Base-by-base conservation (phyloP, 2,888 invertebrate species). In the Epirrita christyi region DNA sequence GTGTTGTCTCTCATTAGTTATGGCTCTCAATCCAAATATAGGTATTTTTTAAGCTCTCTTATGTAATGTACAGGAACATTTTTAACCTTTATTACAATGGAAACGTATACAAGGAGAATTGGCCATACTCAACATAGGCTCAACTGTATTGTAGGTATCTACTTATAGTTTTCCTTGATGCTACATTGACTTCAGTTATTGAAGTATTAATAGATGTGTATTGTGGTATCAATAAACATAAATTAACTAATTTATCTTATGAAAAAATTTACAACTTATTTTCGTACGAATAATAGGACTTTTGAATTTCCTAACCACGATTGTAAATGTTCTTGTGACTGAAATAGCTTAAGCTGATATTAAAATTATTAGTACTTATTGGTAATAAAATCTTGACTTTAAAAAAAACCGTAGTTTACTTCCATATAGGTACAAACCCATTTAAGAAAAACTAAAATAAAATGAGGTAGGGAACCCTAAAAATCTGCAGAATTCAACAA, bases 11-110 rank as follows among this genome's bases (percentile, higher is more conserved):
- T 43, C 11, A 27, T 42, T 38, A 21, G 14, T 29, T 28, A 55
- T 61, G 56, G 64, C 65, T 71, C 68, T 68, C 61, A 60, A 52
- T 58, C 52, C 41, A 52, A 60, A 63, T 63, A 49, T 21, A 21
- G 21, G 21, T 69, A 63, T 55, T 69, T 55, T 52, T 52, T 59
- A 62, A 70, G 75, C 75, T 75, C 76, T 73, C 75, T 75, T 59
- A 50, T 43, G 15, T 46, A 13, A 14, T 40, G 1, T 10, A 46
- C 11, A 32, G 13, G 55, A 63, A 63, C 54, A 63, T 55, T 59
- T 15, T 43, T 45, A 28, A 37, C 7, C 10, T 29, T 41, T n/a
- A n/a, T 32, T 34, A 45, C 13, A 40, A 55, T 50, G 11, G 32
- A 59, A 55, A 47, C 55, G 32, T 59, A 56, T 45, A 43, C 15